Base-by-base conservation (phyloP, 2,888 invertebrate species). In the Raillietiella orientalis region DNA sequence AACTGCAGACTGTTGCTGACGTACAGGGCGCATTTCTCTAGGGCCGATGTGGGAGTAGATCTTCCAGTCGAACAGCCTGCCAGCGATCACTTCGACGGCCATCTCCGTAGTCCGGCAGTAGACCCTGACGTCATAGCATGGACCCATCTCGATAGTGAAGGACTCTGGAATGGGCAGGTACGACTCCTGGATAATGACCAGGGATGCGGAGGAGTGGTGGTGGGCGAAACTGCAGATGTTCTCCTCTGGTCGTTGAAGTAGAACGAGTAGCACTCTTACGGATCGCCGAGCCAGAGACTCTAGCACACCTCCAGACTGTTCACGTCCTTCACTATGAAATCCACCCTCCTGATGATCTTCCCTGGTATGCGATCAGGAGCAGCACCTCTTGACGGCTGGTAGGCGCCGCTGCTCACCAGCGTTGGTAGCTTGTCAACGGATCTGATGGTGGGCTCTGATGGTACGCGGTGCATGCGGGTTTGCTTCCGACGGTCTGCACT, bases 41-140 rank as follows among this genome's bases (percentile, higher is more conserved):
- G 82, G 82, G 36, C 75, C 71, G 32, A 77, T 75, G 47, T 82
- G 82, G 31, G 77, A 77, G 50, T 84, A 84, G 35, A 84, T 71
- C 50, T 82, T 82, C 34, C 82, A 82, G 44, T 74, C 74, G 53
- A 82, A 82, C 30, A 82, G 52, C 47, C 74, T 75, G 34, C 71
- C 75, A 28, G 82, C 82, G 47, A 72, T 71, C 41, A 82, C 77
- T 35, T 66, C 62, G 19, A 79, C 77, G 30, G 79, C 62, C 82
- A 84, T 82, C 45, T 82, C 77, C 27, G 75, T 71, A 15, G 48
- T 42, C 28, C 75, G 63, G 43, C 82, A 84, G 47, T 79, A 75
- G 41, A 82, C 75, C 37, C 70, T 72, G 24, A 82, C 77, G 49
- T 82, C 82, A 57, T 82, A 82, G 47, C 82, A 84, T 14, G 79